Evolutionary conservation across 2,797 vertebrate species (phyloP).

Genomic region (Choloepus didactylus): DNA sequence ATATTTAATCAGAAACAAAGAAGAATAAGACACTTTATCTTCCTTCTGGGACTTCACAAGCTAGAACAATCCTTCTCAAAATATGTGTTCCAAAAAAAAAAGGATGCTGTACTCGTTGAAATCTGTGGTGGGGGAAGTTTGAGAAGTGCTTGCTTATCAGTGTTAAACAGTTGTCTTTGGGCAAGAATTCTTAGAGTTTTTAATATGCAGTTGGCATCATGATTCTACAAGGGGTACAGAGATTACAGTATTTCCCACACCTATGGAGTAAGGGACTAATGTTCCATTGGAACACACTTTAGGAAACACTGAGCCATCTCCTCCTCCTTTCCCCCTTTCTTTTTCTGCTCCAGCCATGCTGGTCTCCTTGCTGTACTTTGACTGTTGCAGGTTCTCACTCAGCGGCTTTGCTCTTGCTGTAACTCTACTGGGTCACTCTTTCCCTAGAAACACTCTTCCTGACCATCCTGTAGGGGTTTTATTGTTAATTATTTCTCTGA

Average conservation of each 20-base stretch:
- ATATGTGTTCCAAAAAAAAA: background rate
- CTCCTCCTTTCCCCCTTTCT: background rate
- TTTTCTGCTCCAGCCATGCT: background rate
- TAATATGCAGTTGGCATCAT: background rate
- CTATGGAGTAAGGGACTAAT: background rate
- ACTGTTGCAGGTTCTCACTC: background rate
- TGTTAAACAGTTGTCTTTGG: background rate
- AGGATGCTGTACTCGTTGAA: background rate
- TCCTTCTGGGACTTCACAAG: background rate
- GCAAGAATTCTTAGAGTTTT: background rate
- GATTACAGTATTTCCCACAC: background rate
- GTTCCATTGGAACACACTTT: background rate
- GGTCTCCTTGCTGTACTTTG: background rate
- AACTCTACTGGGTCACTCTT: background rate
- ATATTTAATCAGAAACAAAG: background rate
- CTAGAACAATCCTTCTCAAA: constrained; percentile 11
- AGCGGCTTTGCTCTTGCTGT: background rate
- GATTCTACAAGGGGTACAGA: background rate
- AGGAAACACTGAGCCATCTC: background rate
- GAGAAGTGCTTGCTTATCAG: background rate
- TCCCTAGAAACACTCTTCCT: background rate
- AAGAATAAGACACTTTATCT: background rate
- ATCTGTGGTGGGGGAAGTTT: background rate
- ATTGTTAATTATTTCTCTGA: background rate
- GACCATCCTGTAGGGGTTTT: background rate